Conservation (phyloP, 1,140 invertebrate species). For the Zaprionus camerounensis region DNA sequence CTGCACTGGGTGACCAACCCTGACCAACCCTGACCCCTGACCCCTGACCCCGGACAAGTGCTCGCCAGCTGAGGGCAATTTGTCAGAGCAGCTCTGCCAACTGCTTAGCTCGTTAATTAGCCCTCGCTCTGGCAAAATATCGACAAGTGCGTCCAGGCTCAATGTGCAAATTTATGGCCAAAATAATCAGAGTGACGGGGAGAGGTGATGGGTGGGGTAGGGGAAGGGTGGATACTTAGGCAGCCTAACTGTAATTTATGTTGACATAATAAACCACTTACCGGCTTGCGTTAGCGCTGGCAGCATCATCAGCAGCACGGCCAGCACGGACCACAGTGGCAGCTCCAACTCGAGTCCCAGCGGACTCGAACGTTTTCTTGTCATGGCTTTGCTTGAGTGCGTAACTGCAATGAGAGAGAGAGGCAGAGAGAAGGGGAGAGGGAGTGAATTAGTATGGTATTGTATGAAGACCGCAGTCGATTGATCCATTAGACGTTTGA, state of each 20-base stretch:
- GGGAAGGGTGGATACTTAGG: constrained; percentile 17
- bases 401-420: constrained; percentile 60
- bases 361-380: constrained; percentile 84
- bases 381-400: constrained; percentile 73
- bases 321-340: constrained; percentile 65
- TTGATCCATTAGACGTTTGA: constrained; percentile 50
- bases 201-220: not conserved
- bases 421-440: not conserved
- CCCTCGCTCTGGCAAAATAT: constrained; percentile 37
- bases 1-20: constrained; percentile 10
- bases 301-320: constrained; percentile 68
- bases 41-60: constrained; percentile 67
- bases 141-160: constrained; percentile 34
- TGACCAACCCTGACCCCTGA: constrained; percentile 43
- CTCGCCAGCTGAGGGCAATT: constrained; percentile 75
- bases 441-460: constrained; percentile 14
- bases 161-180: constrained; percentile 41
- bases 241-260: constrained; percentile 74
- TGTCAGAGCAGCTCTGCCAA: constrained; percentile 57
- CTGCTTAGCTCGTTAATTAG: constrained; percentile 57
- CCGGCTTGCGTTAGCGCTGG: constrained; percentile 78
- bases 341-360: constrained; percentile 80
- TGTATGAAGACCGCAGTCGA: constrained; percentile 29
- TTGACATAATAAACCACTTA: constrained; percentile 83
- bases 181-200: constrained; percentile 13